phyloP scores from a whole-genome alignment of 1,140 invertebrate species.

The Eueides isabella region DNA sequence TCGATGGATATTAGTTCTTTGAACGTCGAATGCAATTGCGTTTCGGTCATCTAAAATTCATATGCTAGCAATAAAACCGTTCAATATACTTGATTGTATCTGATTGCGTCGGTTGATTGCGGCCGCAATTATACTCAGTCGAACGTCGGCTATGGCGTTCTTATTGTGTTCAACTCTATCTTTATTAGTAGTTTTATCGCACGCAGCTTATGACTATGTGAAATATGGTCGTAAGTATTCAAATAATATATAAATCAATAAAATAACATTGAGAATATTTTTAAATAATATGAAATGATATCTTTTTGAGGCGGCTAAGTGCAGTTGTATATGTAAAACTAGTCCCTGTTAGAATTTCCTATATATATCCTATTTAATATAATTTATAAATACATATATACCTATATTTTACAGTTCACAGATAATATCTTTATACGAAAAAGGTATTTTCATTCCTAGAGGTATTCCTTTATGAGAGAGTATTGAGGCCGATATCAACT shows the following conservation, averaged over 20 bases:
- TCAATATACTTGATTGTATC: constrained; percentile 69
- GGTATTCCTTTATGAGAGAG: too few species aligned
- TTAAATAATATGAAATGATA: too few species aligned
- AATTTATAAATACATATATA: too few species aligned
- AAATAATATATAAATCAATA: too few species aligned
- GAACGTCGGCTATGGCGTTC: constrained; percentile 27
- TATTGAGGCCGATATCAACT: constrained; percentile 8
- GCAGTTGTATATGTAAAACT: too few species aligned
- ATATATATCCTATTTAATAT: too few species aligned
- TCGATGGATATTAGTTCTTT: constrained; percentile 35
- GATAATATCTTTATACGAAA: too few species aligned
- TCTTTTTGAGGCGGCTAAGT: too few species aligned
- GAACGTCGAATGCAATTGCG: constrained; percentile 36
- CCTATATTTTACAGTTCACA: too few species aligned
- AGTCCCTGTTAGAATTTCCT: too few species aligned
- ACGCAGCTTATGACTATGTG: constrained; percentile 58
- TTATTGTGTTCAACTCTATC: constrained; percentile 26
- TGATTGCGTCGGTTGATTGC: constrained; percentile 55
- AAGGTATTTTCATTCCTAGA: too few species aligned
- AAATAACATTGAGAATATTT: too few species aligned
- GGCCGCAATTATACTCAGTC: constrained; percentile 48
- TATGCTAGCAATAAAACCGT: constrained; percentile 61
- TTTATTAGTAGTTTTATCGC: constrained; percentile 31
- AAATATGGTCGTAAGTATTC: constrained; percentile 69
- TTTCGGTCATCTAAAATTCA: constrained; percentile 65